Evolutionary conservation across 2,888 invertebrate genomes (phyloP).

Genomic region (Teinopalpus imperialis): DNA sequence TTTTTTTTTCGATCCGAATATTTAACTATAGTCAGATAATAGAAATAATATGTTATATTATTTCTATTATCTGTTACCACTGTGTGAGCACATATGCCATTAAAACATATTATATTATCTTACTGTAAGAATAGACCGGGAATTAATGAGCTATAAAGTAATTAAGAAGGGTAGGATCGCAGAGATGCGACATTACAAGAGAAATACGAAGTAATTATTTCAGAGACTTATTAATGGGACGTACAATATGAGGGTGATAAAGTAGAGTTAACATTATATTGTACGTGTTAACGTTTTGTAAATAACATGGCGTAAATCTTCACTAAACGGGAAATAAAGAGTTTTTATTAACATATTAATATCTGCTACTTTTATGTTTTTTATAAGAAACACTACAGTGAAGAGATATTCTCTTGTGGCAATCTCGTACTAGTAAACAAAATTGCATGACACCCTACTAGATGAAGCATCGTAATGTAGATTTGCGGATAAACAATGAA

Average conservation of each 20-base stretch:
- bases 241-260: slow-evolving; percentile 10
- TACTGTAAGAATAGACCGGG: background rate
- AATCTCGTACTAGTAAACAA: too few species aligned
- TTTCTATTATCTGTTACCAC: slow-evolving; percentile 9
- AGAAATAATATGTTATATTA: too few species aligned
- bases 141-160: slow-evolving; percentile 14
- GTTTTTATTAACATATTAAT: too few species aligned
- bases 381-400: too few species aligned
- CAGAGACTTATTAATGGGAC: slow-evolving; percentile 1
- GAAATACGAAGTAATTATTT: slow-evolving; percentile 9
- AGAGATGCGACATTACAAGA: slow-evolving; percentile 1
- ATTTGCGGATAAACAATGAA: too few species aligned
- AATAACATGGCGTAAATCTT: slow-evolving; percentile 1
- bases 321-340: too few species aligned
- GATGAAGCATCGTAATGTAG: too few species aligned
- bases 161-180: background rate
- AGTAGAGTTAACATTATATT: slow-evolving; percentile 13
- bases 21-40: too few species aligned
- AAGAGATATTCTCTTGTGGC: too few species aligned
- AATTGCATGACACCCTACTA: too few species aligned
- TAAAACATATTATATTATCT: background rate
- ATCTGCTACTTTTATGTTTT: too few species aligned
- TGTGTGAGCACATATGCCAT: background rate
- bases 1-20: too few species aligned
- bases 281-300: slow-evolving; percentile 10